These are phyloP conservation scores for Cephalopachus bancanus DNA, from an alignment of 2,797 vertebrate genomes.

Conservation along the genomic window DNA sequence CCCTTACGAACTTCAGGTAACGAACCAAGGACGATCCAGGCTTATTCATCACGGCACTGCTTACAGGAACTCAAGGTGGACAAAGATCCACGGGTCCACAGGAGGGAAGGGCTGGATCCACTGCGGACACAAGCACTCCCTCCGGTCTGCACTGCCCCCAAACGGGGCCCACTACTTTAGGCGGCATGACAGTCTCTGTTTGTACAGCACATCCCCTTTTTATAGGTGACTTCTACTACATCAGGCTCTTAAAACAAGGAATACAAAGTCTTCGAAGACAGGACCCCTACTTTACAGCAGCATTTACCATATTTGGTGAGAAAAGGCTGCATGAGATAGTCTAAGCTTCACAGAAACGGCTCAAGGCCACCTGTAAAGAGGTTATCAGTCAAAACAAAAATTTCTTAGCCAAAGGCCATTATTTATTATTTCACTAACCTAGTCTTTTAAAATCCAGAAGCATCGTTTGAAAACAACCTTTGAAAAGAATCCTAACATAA, in stretches of 20 bases:
- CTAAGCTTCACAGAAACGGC: not conserved
- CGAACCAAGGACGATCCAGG: not conserved
- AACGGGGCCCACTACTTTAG: too few relatives aligned
- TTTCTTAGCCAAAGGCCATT: not conserved
- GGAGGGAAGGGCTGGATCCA: not conserved
- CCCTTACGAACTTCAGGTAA: not conserved
- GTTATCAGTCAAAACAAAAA: not conserved
- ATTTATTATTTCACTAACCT: not conserved
- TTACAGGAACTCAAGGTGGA: constrained; percentile 25
- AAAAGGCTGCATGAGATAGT: constrained; percentile 8
- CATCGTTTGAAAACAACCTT: constrained; percentile 21
- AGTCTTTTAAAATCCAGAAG: constrained; percentile 36
- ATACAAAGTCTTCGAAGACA: not conserved
- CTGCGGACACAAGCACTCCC: not conserved
- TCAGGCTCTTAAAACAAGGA: not conserved
- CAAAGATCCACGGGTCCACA: not conserved
- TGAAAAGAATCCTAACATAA: not conserved
- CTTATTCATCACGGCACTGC: not conserved
- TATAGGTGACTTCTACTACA: not conserved
- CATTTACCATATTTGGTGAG: not conserved
- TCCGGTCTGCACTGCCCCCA: not conserved
- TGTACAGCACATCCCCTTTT: not conserved
- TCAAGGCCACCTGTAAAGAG: not conserved
- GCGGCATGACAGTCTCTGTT: not conserved
- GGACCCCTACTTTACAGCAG: not conserved